A percentile compares a stretch with the other conserved stretches of the same genome.
Conservation (phyloP, 1,140 invertebrate genomes). For the Rhopalosiphum padi region DNA sequence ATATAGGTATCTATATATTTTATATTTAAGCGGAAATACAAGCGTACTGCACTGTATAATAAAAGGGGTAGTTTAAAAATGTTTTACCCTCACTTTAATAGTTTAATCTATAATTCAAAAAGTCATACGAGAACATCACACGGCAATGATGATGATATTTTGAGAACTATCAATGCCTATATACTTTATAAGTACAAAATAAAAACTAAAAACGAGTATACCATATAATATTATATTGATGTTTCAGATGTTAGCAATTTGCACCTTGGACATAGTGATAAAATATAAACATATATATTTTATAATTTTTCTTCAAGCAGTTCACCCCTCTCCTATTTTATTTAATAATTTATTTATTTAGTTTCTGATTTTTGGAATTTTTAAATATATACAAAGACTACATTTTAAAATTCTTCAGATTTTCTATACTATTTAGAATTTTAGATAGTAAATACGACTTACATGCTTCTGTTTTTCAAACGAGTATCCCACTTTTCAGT, state of each 20-base stretch:
- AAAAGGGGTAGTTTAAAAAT: neutral
- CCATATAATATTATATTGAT: neutral
- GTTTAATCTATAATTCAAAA: constrained; percentile 31
- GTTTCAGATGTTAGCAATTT: neutral
- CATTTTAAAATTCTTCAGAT: too few relatives aligned
- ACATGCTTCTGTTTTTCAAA: too few relatives aligned
- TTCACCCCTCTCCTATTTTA: too few relatives aligned
- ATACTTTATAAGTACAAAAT: neutral
- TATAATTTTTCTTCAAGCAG: too few relatives aligned
- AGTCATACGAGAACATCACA: neutral
- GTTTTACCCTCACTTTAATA: neutral
- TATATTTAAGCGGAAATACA: neutral
- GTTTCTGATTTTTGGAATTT: too few relatives aligned
- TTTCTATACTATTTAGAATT: too few relatives aligned
- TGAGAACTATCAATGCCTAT: neutral
- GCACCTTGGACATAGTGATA: too few relatives aligned
- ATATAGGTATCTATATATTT: neutral
- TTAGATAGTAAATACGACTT: too few relatives aligned
- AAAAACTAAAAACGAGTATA: neutral
- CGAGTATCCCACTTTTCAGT: too few relatives aligned
- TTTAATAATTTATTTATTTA: too few relatives aligned
- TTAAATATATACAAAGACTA: too few relatives aligned
- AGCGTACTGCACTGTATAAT: neutral
- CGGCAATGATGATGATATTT: neutral
- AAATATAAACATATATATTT: too few relatives aligned